phyloP scores from a whole-genome alignment of 37 sponge, comb jelly and placozoan species.

The Agelas oroides region DNA sequence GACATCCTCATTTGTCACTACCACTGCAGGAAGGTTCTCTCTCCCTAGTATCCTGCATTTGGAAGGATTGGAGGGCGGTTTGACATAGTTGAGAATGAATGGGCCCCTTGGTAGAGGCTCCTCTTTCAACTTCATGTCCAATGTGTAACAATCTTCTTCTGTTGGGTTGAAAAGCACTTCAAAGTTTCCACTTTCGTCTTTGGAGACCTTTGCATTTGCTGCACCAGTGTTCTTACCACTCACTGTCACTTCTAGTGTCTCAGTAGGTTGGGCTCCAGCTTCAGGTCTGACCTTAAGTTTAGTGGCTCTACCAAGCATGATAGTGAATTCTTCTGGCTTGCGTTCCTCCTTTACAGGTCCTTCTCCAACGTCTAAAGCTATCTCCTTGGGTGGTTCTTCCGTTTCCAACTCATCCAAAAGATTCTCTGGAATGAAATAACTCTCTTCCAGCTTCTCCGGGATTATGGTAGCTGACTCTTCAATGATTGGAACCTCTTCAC shows the following conservation, averaged over 20 bases:
- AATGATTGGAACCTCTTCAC: background rate
- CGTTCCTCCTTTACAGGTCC: background rate
- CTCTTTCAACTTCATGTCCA: constrained; percentile 19
- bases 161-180: constrained; percentile 37
- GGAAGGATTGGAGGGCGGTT: constrained; percentile 37
- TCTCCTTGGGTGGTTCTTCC: too few species aligned
- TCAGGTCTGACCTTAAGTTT: constrained; percentile 50
- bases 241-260: constrained; percentile 32
- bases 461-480: constrained; percentile 20
- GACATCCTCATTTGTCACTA: constrained; percentile 29
- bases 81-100: constrained; percentile 30
- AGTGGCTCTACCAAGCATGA: constrained; percentile 10
- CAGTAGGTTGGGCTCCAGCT: constrained; percentile 47
- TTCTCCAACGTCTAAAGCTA: too few species aligned
- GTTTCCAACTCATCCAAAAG: too few species aligned
- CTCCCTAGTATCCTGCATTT: constrained; percentile 44
- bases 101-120: constrained; percentile 35
- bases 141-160: constrained; percentile 2
- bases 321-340: background rate
- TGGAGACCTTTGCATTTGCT: constrained; percentile 24
- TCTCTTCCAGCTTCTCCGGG: constrained; percentile 2
- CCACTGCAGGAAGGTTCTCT: constrained; percentile 16
- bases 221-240: constrained; percentile 35
- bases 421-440: too few species aligned
- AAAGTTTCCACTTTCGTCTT: constrained; percentile 48